A percentile compares a stretch with the other conserved stretches of the same genome.
Evolutionary conservation across 2,797 vertebrate genomes (phyloP).

Genomic region (Pipistrellus nathusii): DNA sequence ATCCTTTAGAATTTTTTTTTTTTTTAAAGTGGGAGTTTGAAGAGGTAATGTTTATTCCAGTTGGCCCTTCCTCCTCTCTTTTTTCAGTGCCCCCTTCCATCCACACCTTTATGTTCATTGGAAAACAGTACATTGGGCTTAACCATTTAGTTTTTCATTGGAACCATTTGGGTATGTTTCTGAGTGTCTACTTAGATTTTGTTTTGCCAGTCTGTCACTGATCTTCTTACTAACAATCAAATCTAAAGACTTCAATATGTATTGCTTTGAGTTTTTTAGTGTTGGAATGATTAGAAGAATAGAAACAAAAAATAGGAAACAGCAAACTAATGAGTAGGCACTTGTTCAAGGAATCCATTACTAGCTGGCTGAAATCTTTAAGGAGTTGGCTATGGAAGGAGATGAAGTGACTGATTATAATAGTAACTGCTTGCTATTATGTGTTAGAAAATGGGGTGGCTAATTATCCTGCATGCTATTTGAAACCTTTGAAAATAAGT

Average conservation of each 20-base stretch:
- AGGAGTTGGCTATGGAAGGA: conserved; percentile 55
- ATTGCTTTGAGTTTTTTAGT: conserved; percentile 57
- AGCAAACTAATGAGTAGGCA: conserved; percentile 33
- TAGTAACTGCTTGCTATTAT: conserved; percentile 39
- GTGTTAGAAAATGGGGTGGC: background rate
- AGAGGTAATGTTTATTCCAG: background rate
- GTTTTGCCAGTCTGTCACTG: conserved; percentile 13
- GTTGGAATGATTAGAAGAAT: conserved; percentile 63
- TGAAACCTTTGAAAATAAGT: conserved; percentile 58
- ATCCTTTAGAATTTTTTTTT: background rate
- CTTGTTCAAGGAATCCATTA: conserved; percentile 56
- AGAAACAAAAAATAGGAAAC: conserved; percentile 54
- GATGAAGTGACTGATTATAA: conserved; percentile 54
- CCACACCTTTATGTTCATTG: background rate
- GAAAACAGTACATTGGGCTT: conserved; percentile 11
- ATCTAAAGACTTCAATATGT: conserved; percentile 25
- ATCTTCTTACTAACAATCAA: conserved; percentile 53
- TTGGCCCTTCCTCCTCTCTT: background rate
- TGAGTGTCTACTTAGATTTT: conserved; percentile 36
- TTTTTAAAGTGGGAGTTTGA: background rate
- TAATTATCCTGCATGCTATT: conserved; percentile 58
- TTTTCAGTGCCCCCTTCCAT: background rate
- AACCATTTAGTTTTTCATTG: conserved; percentile 22
- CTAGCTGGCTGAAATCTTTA: conserved; percentile 39
- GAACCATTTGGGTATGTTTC: conserved; percentile 31